Percentiles rank a stretch among this genome's conserved stretches.
Evolutionary conservation across 2,113 vertebrate species (phyloP).

Genomic region (Scophthalmus maximus): DNA sequence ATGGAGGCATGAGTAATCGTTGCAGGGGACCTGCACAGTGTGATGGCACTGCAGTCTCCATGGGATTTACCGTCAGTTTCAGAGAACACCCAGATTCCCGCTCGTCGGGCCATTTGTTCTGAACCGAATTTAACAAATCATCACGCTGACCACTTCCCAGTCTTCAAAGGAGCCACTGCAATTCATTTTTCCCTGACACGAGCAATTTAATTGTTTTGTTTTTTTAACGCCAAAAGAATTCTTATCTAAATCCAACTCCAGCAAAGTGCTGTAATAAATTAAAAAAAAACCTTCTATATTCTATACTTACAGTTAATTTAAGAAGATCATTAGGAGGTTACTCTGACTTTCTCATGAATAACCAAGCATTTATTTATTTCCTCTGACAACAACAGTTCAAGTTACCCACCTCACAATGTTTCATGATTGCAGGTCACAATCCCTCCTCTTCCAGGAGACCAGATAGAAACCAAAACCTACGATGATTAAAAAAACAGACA

Average conservation of each 20-base stretch:
- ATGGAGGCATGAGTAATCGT: conserved; percentile 73
- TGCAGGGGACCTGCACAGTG: conserved; percentile 46
- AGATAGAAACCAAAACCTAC: conserved; percentile 25
- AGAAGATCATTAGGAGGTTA: too few species aligned
- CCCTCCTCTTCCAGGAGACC: conserved; percentile 19
- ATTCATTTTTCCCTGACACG: conserved; percentile 24
- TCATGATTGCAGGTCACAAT: conserved; percentile 47
- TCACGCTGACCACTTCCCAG: conserved; percentile 27
- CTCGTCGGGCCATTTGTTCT: conserved; percentile 67
- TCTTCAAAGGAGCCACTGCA: conserved; percentile 66
- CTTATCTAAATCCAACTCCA: not conserved
- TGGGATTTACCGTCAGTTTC: conserved; percentile 51
- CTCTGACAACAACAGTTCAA: not conserved
- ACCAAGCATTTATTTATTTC: not conserved
- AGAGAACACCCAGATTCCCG: conserved; percentile 51
- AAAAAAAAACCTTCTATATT: not conserved
- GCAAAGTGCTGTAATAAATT: too few species aligned
- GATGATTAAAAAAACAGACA: too few species aligned
- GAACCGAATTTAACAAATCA: conserved; percentile 71
- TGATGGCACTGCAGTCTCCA: conserved; percentile 45
- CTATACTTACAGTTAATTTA: not conserved
- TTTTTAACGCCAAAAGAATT: not conserved
- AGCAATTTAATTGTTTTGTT: not conserved
- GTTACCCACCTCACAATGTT: too few species aligned
- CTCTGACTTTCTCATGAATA: not conserved